phyloP scores from a whole-genome alignment of 2,113 vertebrate species.

The Alligator mississippiensis region DNA sequence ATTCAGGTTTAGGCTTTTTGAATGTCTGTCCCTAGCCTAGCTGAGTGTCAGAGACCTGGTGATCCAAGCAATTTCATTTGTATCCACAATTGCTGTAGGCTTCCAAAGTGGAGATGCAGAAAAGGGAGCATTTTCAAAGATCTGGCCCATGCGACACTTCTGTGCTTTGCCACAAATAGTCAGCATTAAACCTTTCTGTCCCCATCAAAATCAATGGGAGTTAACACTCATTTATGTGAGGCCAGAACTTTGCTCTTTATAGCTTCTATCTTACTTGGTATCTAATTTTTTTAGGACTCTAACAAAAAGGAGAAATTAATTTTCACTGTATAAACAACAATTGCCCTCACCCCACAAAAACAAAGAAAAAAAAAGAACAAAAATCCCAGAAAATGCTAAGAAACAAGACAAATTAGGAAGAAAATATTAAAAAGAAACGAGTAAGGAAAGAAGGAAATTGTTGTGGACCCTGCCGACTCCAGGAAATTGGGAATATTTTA shows the following conservation, averaged over 20 bases:
- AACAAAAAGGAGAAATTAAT: background rate
- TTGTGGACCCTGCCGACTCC: background rate
- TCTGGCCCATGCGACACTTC: background rate
- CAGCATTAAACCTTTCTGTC: background rate
- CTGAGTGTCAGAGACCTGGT: background rate
- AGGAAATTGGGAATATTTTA: background rate
- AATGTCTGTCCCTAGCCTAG: background rate
- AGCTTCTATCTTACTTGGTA: background rate
- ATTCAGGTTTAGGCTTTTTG: no score
- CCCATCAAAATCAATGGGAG: background rate
- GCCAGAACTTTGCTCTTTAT: background rate
- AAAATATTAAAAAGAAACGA: background rate
- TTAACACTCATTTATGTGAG: background rate
- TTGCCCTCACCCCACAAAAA: no score
- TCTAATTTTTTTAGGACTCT: constrained; percentile 10
- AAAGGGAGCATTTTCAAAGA: background rate
- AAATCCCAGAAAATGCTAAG: background rate
- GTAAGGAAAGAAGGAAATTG: background rate
- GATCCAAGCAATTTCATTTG: background rate
- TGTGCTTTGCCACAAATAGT: background rate
- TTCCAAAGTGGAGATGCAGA: background rate
- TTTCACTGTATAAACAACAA: background rate
- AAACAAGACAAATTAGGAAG: background rate
- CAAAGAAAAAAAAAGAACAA: no score
- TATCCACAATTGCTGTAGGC: background rate